phyloP scores from a whole-genome alignment of 2,797 vertebrate genomes.

The Lithobates sylvaticus region DNA sequence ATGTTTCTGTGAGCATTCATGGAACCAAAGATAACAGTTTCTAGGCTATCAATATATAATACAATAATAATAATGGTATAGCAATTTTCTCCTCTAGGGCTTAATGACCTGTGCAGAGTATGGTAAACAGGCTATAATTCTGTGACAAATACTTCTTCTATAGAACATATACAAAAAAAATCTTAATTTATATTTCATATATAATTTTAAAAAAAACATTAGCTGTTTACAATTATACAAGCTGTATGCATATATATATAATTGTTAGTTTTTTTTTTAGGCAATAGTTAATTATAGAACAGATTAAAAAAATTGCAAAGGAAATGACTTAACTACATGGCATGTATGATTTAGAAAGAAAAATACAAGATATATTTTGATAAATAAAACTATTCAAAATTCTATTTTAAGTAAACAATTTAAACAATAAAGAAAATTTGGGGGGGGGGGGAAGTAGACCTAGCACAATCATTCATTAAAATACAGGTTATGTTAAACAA shows the following conservation, averaged over 20 bases:
- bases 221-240: background rate
- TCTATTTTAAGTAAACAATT: too few species aligned
- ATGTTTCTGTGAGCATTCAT: constrained; percentile 71
- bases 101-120: background rate
- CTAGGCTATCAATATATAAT: background rate
- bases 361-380: too few species aligned
- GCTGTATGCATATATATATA: too few species aligned
- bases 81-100: background rate
- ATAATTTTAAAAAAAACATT: background rate
- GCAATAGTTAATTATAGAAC: too few species aligned
- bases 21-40: constrained; percentile 70
- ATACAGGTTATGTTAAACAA: background rate
- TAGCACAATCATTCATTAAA: background rate
- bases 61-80: background rate
- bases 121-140: background rate
- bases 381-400: too few species aligned
- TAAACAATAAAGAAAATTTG: too few species aligned
- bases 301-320: too few species aligned
- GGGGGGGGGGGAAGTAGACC: too few species aligned
- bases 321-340: too few species aligned
- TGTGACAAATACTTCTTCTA: background rate
- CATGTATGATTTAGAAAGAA: too few species aligned
- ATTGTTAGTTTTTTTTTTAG: too few species aligned
- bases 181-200: background rate
- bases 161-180: background rate